These are phyloP conservation scores for Drosophila prostipennis DNA, from an alignment of 2,888 invertebrate genomes.

Conservation along the genomic window DNA sequence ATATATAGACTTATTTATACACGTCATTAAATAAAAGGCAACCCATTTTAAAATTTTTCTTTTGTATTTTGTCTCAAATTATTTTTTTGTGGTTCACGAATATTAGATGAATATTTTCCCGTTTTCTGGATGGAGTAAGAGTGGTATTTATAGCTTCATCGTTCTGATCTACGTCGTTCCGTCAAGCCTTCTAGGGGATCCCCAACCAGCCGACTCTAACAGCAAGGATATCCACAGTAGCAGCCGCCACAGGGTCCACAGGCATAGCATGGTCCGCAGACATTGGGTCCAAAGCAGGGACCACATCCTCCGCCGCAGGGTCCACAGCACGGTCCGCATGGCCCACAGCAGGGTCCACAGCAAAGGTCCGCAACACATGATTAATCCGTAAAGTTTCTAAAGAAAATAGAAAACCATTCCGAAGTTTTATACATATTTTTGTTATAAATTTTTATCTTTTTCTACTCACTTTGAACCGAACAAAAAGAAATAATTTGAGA, in stretches of 20 bases:
- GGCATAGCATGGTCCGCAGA: conserved; percentile 17
- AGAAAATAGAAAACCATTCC: rapidly evolving
- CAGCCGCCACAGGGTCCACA: conserved; percentile 24
- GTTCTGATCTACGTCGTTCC: no score
- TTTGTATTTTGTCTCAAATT: conserved; percentile 14
- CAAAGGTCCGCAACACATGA: conserved; percentile 32
- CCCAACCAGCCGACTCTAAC: not conserved
- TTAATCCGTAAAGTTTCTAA: conserved; percentile 17
- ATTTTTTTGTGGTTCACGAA: not conserved
- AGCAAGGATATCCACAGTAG: conserved; percentile 21
- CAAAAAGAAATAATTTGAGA: conserved; percentile 17
- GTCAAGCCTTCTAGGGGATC: not conserved
- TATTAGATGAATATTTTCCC: no score
- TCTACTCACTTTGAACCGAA: conserved; percentile 20
- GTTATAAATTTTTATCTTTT: not conserved
- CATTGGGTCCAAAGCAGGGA: conserved; percentile 11
- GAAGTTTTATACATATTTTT: not conserved
- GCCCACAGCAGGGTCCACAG: conserved; percentile 24
- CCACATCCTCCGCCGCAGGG: conserved; percentile 14
- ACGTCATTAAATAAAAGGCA: not conserved
- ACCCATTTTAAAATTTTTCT: not conserved
- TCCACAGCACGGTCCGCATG: conserved; percentile 7
- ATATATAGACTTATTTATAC: no score
- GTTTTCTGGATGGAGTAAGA: not conserved
- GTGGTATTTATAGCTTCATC: no score